phyloP scores from a whole-genome alignment of 53 echinoderm and acorn worm genomes.

The Crossaster papposus region DNA sequence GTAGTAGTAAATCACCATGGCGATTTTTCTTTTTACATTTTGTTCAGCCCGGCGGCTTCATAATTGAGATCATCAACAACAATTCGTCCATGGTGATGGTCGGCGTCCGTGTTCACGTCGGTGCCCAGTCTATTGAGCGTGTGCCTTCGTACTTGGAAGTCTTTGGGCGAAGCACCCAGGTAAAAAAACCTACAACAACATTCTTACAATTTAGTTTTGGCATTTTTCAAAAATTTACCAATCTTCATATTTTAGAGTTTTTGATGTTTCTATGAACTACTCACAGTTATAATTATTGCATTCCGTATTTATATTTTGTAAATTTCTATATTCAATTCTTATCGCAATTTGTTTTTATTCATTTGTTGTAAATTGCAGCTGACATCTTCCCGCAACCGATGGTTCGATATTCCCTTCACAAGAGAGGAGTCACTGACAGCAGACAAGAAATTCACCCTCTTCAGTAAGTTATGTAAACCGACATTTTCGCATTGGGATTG shows the following conservation, averaged over 20 bases:
- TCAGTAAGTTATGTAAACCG: conserved; percentile 70
- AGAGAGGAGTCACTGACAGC: conserved; percentile 96
- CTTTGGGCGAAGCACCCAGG: conserved; percentile 88
- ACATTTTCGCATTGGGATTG: background rate
- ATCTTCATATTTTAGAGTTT: no score
- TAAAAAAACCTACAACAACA: conserved; percentile 8
- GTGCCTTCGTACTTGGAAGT: conserved; percentile 93
- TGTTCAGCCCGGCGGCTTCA: conserved; percentile 88
- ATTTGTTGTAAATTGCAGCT: conserved; percentile 56
- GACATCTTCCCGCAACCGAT: conserved; percentile 84
- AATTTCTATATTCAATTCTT: background rate
- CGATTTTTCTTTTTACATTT: conserved; percentile 2
- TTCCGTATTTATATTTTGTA: no score
- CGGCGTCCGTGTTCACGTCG: conserved; percentile 94
- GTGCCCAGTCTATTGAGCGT: conserved; percentile 95
- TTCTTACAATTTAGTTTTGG: background rate
- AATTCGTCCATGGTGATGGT: conserved; percentile 98
- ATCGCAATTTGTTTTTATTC: background rate
- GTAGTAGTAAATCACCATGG: background rate
- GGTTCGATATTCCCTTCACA: conserved; percentile 99
- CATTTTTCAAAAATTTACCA: no score
- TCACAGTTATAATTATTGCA: no score
- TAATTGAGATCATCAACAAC: conserved; percentile 90
- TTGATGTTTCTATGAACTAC: no score
- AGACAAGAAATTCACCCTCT: conserved; percentile 96